Evolutionary conservation across 2,797 vertebrate species (phyloP), one percentile per base, ranked within the genome.

Genomic region (Hybognathus amarus): DNA sequence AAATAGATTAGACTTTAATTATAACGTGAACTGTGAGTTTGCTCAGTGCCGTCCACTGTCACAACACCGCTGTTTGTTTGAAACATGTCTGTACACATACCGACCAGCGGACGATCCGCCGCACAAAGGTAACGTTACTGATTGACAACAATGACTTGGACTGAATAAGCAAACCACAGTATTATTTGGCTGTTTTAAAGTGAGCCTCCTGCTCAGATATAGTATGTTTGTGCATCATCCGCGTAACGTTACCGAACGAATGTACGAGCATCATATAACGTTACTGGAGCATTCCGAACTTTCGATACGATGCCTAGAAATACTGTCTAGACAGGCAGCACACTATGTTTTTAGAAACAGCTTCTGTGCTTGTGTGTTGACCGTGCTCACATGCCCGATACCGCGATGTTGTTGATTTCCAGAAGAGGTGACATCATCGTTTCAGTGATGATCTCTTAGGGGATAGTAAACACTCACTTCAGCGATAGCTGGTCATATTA

Each of bases 21-120:
- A 18, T 66, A 45, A 42, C 6, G 12, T 52, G 18, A 71, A 27
- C 10, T 15, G 24, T 6, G 42, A 50, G 56, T 52, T 79, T 27
- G 24, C 42, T 45, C 22, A 47, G 33, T 33, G 22, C 18, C 36
- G 50, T 36, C 13, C 30, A n/a, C 30, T 66, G 33, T 66, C 77
- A 81, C 54, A 66, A 74, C 77, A 54, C 78, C 12, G 68, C 76
- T 85, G 67, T 27, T 59, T 45, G 75, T 33, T 38, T 69, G 54
- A 64, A 9, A 88, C 87, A 87, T 88, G 87, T 82, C 87, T 86
- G 78, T 83, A 82, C 87, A 81, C 22, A 88, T 85, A 78, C 86
- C 66, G 63, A 79, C 27, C 40, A 77, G 40, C 15, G 54, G 52
- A 45, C 38, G 68, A 73, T 20, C 56, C 2, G 38, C 18, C 40